Base-by-base conservation (phyloP, 2,797 vertebrate genomes). In the Chromobotia macracanthus region DNA sequence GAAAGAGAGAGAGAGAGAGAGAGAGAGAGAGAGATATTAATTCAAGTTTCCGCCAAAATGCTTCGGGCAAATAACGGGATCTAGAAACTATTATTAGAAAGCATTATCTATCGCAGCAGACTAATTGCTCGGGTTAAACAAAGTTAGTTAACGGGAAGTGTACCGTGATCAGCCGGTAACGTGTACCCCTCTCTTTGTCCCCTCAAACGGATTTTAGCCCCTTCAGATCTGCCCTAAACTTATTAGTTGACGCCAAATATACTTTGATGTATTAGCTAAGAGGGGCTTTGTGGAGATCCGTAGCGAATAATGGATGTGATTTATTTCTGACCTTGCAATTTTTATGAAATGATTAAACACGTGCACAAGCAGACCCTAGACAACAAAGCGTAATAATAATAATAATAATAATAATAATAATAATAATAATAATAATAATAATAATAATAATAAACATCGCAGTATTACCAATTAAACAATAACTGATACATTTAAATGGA, bases 221-320 rank as follows among this genome's bases (percentile, higher is more conserved):
- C 91, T 92, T 85, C 87, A 92, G 92, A 92, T 92, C 89, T 91
- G 92, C 92, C 91, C 89, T 94, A 94, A 94, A 94, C 91, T 91
- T 92, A 94, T 93, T 94, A 94, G 92, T 92, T 92, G 91, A 94
- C 92, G 91, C 90, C 91, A 93, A 91, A 92, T 92, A 93, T 92
- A 93, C 91, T 94, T 94, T 94, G 93, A 94, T 94, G 93, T 94
- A 93, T 94, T 93, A 92, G 92, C 93, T 93, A 90, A 92, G 91
- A 92, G 93, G 91, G 93, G 93, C 93, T 93, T 90, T 91, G 89
- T 92, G 91, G 92, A 93, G 91, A 92, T 92, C 87, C 89, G 88
- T 88, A 82, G 89, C 91, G 92, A 93, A 93, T 93, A 93, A 94
- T 93, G 90, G 91, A 92, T 92, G 90, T 90, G 90, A 93, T 94